Evolutionary conservation across 2,797 vertebrate species (phyloP), one percentile per base, ranked within the genome.

Genomic region (Ibycter americanus): DNA sequence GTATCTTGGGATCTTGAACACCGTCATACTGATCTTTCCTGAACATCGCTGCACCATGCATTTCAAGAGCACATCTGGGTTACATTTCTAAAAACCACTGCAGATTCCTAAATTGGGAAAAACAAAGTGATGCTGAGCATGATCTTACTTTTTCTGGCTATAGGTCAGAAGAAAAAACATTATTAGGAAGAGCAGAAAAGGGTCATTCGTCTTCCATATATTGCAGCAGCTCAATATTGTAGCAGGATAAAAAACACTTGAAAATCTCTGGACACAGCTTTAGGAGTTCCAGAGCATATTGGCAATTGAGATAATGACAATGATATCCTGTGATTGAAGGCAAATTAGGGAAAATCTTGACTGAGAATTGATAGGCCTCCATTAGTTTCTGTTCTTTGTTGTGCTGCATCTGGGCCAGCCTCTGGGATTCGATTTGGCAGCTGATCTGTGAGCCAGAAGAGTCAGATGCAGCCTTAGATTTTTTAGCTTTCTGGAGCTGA

Each of bases 221-320:
- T 74, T 85, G 83, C 71, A 86, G 55, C 22, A 74, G 32, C 77
- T 92, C 93, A 83, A 59, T 94, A 83, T 67, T 72, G 22, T 51
- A 84, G 77, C 19, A 71, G 55, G 44, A 93, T 93, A 73, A 96
- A 97, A 96, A 51, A 11, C 23, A 77, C 29, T 62, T 83, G 18
- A 88, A 86, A 93, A 85, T 73, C 88, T 97, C 73, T 71, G 88
- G 73, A 81, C 27, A 74, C 19, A 83, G 70, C 63, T 97, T 94
- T 52, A 77, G 47, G 44, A 85, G 32, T 76, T 93, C 21, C 72
- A 82, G 55, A 94, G 63, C 32, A 74, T 90, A 83, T n/a, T 97
- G 93, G 62, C 82, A 96, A 74, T 61, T 71, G 65, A 36, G 66
- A 81, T 89, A 95, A 93, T 82, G 71, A 86, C 56, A 80, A 63